Base-by-base conservation (phyloP, 1,140 invertebrate species). In the Drosophila murphyi region DNA sequence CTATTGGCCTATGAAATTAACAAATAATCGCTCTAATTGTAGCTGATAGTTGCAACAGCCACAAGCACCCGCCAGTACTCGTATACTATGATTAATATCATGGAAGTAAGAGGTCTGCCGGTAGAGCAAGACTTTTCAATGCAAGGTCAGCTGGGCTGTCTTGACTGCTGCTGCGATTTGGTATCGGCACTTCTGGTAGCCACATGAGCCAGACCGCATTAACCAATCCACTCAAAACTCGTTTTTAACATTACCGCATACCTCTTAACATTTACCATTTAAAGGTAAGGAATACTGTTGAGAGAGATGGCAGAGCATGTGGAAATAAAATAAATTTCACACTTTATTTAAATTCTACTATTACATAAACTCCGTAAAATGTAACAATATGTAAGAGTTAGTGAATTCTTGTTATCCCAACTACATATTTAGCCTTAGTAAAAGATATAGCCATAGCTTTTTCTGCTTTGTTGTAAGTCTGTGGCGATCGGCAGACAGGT, bases 401-500 rank as follows among this genome's bases (percentile, higher is more conserved):
- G 2, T 39, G 20, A 28, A 28, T 56, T 35, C 20, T 29, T 20
- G 2, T 28, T 10, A 55, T 20, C 10, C 6, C 34, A 3, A 8
- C 20, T 28, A 31, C 3, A 54, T 5, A 32, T 7, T 20, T 55
- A 37, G 12, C 32, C 5, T 5, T 8, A 37, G 34, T 12, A 35
- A 10, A 35, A 4, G 4, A 55, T 37, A 6, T 37, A 37, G 52
- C n/a, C 12, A 6, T 55, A 8, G 32, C 34, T 34, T 55, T 67
- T 54, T 64, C 43, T 39, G 34, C 2, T 20, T 47, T 5, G 10
- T 34, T 35, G 20, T 45, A 31, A 50, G 48, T 32, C 37, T 28
- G 31, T 57, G 52, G 12, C 7, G 6, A 20, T 4, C 2, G 8
- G 7, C n/a, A 47, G 76, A 87, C 82, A 76, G 83, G 83, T 87